Base-by-base conservation (phyloP, 2,888 invertebrate species). In the Anodontia alba region DNA sequence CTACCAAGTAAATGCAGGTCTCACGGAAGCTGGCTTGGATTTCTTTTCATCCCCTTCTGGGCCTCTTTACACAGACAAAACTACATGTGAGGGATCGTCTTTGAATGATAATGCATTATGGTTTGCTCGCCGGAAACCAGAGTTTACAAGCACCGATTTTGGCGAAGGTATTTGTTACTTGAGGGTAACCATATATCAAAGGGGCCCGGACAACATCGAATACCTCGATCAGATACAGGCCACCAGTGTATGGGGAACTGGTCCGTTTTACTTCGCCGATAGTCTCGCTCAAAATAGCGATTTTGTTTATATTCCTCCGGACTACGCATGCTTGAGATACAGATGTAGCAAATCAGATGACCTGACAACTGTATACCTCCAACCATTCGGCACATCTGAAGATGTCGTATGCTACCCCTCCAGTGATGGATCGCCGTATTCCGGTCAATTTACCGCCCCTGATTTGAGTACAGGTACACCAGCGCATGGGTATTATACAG, bases 71-170 rank as follows among this genome's bases (percentile, higher is more conserved):
- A 3, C 3, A 17, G 62, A 62, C 33, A 31, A 33, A 23, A 62
- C 62, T 33, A 20, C 17, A 2, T 62, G 62, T 62, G 62, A 62
- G 17, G 7, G 20, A 1, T 62, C 62, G 1, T 3, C 33, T 8
- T 33, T 33, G 23, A 33, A 31, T 1, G 62, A 62, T 20, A 33
- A 62, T 62, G 5, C 62, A 3, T 17, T 62, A 12, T 62, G 62
- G 62, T 62, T 62, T 62, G 62, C 62, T 17, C 62, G 62, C 31
- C 31, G 62, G 33, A 62, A 62, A 62, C 62, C 62, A 10, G 62
- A 33, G 31, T 62, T 62, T 17, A 62, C 33, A 1, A 23, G 17
- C n/a, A 23, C 62, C 5, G 62, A 62, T 33, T 62, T 62, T 33
- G 62, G 62, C 15, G 5, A 3, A 10, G 62, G 33, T 33, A 8